These are phyloP conservation scores for Halotydeus destructor DNA, from an alignment of 1,140 invertebrate species.

Conservation along the genomic window DNA sequence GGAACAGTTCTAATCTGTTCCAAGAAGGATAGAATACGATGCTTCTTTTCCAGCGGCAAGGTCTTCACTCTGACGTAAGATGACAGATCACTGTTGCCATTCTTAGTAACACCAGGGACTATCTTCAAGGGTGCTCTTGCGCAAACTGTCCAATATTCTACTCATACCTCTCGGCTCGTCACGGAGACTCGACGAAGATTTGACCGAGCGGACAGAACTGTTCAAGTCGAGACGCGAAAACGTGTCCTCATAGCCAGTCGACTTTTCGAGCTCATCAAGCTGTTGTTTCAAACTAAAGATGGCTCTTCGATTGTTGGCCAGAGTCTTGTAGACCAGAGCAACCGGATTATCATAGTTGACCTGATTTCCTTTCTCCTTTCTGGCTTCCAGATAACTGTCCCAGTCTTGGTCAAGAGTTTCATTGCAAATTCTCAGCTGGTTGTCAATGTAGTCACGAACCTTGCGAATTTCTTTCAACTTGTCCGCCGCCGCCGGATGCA, in stretches of 20 bases:
- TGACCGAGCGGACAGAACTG: neutral
- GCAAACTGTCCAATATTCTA: neutral
- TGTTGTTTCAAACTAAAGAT: slow-evolving; percentile 6
- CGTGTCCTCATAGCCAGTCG: neutral
- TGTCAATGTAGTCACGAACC: slow-evolving; percentile 21
- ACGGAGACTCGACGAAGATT: neutral
- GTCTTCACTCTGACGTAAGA: neutral
- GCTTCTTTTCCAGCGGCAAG: slow-evolving; percentile 1
- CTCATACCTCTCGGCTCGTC: neutral
- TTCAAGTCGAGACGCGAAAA: neutral
- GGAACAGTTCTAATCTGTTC: slow-evolving; percentile 8
- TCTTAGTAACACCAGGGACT: neutral
- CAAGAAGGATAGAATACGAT: slow-evolving; percentile 1
- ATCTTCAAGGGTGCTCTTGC: neutral
- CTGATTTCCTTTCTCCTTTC: slow-evolving; percentile 15
- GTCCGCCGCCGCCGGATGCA: slow-evolving; percentile 24
- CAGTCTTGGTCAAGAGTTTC: slow-evolving; percentile 24
- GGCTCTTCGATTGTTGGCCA: slow-evolving; percentile 8
- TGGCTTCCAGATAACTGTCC: slow-evolving; percentile 20
- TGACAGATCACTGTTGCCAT: neutral
- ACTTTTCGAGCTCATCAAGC: neutral
- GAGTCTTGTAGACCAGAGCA: slow-evolving; percentile 6
- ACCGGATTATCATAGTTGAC: neutral
- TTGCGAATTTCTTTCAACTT: slow-evolving; percentile 22
- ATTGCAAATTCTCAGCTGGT: slow-evolving; percentile 23